Conservation (phyloP, 2,797 vertebrate species). For the Eutrigla gurnardus region DNA sequence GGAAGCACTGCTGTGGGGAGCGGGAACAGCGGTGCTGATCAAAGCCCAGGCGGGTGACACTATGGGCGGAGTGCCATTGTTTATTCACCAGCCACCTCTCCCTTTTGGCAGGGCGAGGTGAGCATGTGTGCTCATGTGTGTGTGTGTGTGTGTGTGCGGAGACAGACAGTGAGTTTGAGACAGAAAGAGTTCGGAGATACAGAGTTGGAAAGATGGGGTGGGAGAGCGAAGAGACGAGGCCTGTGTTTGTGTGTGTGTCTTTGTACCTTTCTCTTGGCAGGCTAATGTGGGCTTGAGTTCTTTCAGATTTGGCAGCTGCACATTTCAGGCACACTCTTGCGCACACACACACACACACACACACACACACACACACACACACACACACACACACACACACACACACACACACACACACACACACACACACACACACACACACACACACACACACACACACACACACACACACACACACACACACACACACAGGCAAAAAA, state of each 20-base stretch:
- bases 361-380: constrained; percentile 27
- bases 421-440: constrained; percentile 31
- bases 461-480: constrained; percentile 34
- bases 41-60: constrained; percentile 83
- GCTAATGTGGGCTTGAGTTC: constrained; percentile 77
- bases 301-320: constrained; percentile 80
- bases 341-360: constrained; percentile 30
- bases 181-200: constrained; percentile 68
- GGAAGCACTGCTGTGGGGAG: constrained; percentile 79
- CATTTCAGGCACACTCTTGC: constrained; percentile 57
- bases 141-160: constrained; percentile 45
- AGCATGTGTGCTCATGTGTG: constrained; percentile 71
- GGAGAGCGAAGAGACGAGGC: constrained; percentile 51
- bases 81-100: constrained; percentile 84
- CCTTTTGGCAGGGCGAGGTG: constrained; percentile 81
- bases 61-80: constrained; percentile 83
- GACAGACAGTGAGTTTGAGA: constrained; percentile 67
- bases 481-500: constrained; percentile 7
- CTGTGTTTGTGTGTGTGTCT: constrained; percentile 51
- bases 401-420: constrained; percentile 18
- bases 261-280: constrained; percentile 78
- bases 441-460: constrained; percentile 25
- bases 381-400: constrained; percentile 26
- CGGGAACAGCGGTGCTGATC: constrained; percentile 80
- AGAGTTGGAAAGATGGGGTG: constrained; percentile 63